These are phyloP conservation scores for Phainopepla nitens DNA, from an alignment of 2,113 vertebrate genomes.

Conservation along the genomic window DNA sequence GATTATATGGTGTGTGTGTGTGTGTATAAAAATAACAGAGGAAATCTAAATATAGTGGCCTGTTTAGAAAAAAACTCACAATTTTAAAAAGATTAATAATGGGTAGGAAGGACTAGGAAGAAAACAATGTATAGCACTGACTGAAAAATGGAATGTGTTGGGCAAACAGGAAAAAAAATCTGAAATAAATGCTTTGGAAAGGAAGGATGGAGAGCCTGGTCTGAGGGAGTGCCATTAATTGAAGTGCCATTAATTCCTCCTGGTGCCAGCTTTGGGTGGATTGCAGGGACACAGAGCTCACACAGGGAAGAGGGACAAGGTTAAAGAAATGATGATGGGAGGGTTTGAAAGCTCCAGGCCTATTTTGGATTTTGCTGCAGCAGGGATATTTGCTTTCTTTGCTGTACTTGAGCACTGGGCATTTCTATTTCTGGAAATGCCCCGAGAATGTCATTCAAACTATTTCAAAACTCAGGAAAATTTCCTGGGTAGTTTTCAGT, in stretches of 20 bases:
- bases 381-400: constrained; percentile 11
- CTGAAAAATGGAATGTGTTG: neutral
- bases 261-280: neutral
- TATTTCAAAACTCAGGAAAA: constrained; percentile 25
- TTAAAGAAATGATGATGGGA: neutral
- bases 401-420: neutral
- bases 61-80: neutral
- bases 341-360: constrained; percentile 6
- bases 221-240: neutral
- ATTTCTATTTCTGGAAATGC: constrained; percentile 44
- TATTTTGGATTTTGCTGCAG: constrained; percentile 44
- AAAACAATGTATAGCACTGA: neutral
- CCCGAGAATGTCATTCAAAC: neutral
- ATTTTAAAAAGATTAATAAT: neutral
- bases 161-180: neutral
- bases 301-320: neutral
- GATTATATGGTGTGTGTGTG: neutral
- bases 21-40: neutral
- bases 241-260: neutral
- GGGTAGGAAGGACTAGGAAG: neutral
- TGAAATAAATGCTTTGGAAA: neutral
- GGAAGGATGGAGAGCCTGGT: neutral
- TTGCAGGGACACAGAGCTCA: neutral
- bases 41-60: neutral
- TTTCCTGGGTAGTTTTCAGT: neutral